Evolutionary conservation across 2,888 invertebrate genomes (phyloP).

Genomic region (Luffia ferchaultella): DNA sequence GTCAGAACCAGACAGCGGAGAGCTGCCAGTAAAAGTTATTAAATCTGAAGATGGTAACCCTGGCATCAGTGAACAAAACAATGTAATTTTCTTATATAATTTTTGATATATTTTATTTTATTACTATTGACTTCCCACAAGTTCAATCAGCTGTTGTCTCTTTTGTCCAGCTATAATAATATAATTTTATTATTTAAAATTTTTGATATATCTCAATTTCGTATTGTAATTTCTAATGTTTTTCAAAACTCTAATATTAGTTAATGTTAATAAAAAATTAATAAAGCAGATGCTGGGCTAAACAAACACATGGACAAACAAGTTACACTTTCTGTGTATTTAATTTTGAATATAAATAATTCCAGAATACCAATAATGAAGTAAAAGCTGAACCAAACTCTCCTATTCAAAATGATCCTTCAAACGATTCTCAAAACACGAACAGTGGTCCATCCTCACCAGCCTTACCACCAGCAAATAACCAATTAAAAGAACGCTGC

Average conservation of each 20-base stretch:
- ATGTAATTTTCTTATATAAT: constrained; percentile 2
- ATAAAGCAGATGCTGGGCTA: too few species aligned
- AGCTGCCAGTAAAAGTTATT: not conserved
- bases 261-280: too few species aligned
- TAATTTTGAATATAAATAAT: not conserved
- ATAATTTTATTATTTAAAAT: too few species aligned
- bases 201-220: too few species aligned
- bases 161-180: too few species aligned
- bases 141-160: too few species aligned
- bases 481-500: constrained; percentile 56
- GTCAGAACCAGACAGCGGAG: not conserved
- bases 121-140: too few species aligned
- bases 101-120: too few species aligned
- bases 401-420: constrained; percentile 11
- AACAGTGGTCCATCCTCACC: constrained; percentile 9
- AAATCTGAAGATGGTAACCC: not conserved
- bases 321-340: too few species aligned
- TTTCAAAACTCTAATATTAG: too few species aligned
- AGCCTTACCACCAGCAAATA: constrained; percentile 3
- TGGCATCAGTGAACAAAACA: constrained; percentile 1
- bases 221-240: too few species aligned
- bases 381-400: constrained; percentile 23
- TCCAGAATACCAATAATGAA: constrained; percentile 2
- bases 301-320: too few species aligned
- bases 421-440: constrained; percentile 7